Evolutionary conservation across 2,113 vertebrate species (phyloP).

Genomic region (Daubentonia madagascariensis): DNA sequence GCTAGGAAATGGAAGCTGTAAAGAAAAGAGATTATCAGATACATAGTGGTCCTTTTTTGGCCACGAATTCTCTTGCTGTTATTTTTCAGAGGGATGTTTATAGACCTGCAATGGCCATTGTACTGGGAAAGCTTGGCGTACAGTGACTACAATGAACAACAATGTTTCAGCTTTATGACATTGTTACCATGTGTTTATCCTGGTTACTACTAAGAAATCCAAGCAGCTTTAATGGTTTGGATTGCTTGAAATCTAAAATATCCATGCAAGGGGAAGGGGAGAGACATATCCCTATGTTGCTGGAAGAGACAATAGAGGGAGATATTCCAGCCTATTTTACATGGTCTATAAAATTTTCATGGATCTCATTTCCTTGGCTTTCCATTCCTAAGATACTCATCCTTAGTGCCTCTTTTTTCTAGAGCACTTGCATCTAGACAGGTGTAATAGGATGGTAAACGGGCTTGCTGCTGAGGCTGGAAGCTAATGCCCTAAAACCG

Average conservation of each 20-base stretch:
- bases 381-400: not conserved
- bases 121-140: not conserved
- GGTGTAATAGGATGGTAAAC: not conserved
- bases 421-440: not conserved
- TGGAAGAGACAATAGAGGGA: not conserved
- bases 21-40: not conserved
- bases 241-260: not conserved
- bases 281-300: not conserved
- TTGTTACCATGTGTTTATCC: not conserved
- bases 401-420: not conserved
- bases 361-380: not conserved
- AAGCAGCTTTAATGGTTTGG: not conserved
- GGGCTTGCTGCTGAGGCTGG: not conserved
- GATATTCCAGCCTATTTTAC: not conserved
- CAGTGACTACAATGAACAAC: not conserved
- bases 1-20: not conserved
- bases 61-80: not conserved
- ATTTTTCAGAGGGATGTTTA: not conserved
- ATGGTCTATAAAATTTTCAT: not conserved
- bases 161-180: not conserved
- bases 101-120: not conserved
- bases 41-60: not conserved
- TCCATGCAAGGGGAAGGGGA: not conserved
- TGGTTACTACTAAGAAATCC: not conserved
- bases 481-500: not conserved